Evolutionary conservation across 2,113 vertebrate species (phyloP).

Genomic region (Pampusana beccarii): DNA sequence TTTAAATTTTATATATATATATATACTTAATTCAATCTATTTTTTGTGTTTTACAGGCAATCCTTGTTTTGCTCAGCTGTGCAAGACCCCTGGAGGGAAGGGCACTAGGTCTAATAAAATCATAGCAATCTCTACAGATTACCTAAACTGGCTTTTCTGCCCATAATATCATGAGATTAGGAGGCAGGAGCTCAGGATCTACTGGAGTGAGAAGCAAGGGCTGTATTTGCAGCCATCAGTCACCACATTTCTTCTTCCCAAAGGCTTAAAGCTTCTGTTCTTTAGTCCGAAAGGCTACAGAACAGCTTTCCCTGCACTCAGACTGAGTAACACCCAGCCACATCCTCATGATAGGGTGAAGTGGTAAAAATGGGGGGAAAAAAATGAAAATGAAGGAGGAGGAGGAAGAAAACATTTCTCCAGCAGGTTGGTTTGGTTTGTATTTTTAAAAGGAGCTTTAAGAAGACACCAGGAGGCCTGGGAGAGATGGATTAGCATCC

Average conservation of each 20-base stretch:
- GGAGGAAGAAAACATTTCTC: background rate
- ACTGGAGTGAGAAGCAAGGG: rapidly evolving
- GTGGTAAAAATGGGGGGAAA: background rate
- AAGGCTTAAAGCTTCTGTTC: background rate
- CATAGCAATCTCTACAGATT: background rate
- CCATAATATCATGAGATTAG: background rate
- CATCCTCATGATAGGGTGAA: background rate
- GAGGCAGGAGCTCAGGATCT: background rate
- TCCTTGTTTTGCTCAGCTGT: background rate
- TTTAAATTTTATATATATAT: too few relatives aligned
- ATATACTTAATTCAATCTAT: background rate
- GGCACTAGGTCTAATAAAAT: background rate
- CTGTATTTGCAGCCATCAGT: background rate
- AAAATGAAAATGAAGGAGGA: background rate
- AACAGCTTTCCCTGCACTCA: background rate
- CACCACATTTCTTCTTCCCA: background rate
- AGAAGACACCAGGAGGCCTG: background rate
- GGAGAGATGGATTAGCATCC: background rate
- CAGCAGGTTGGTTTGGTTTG: background rate
- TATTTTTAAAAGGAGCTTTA: background rate
- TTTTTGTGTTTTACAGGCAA: background rate
- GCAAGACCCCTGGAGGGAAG: background rate
- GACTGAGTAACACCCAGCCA: background rate
- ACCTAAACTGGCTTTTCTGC: background rate
- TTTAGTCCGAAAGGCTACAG: background rate